Base-by-base conservation (phyloP, 1,140 invertebrate species). In the Notospermus geniculatus region DNA sequence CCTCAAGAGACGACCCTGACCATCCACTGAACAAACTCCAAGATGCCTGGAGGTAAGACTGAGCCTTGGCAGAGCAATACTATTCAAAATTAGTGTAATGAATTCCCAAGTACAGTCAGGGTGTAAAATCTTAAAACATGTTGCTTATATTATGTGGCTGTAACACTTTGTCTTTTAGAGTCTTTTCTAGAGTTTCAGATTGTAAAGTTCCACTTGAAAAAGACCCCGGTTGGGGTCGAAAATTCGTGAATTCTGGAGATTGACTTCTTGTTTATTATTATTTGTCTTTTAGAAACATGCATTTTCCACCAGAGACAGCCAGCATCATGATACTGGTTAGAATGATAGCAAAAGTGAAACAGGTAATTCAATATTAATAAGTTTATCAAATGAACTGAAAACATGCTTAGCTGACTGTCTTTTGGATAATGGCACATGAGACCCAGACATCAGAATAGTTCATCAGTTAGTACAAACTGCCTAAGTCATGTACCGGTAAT, bases 251-350 rank as follows among this genome's bases (percentile, higher is more conserved):
- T n/a, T n/a, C n/a, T n/a, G n/a, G n/a, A n/a, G n/a, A n/a, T n/a
- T n/a, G n/a, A n/a, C n/a, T n/a, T n/a, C n/a, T n/a, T n/a, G n/a
- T n/a, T n/a, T n/a, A 36, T 36, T 50, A 17, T 11, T 30, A 39
- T 36, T 36, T 50, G 15, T 60, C 58, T 68, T 67, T 17, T 66
- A 91, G 90, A 72, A 86, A 90, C 77, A 90, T 95, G 76, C 93
- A 97, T 82, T 95, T 93, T 82, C 94, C 94, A 23, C 94, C 94
- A 43, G 95, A 97, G 83, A 93, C 92, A 11, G 87, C 89, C 53
- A 91, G 87, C 52, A 89, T 97, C 57, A 91, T 95, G 89, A 78
- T 97, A 0, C 81, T 96, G 25, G 88, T 90, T 0, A 87, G 90
- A 71, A 88, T 97, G 74, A 81, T 96, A 62, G 92, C 93, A 22